Evolutionary conservation across 2,888 invertebrate genomes (phyloP).

Genomic region (Rhagophthalmus giganteus): DNA sequence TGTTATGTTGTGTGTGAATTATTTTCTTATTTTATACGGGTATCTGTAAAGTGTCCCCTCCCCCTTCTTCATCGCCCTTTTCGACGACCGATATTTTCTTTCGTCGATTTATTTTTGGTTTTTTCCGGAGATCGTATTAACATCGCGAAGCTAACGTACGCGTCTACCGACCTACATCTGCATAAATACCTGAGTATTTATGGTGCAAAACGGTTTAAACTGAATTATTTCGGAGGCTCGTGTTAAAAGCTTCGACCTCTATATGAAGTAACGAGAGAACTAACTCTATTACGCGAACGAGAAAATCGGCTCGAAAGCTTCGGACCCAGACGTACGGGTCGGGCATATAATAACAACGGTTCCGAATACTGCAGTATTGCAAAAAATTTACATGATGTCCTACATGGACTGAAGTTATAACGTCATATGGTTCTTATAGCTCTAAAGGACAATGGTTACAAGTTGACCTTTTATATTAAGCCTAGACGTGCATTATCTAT

Average conservation of each 20-base stretch:
- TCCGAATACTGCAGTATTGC: constrained; percentile 38
- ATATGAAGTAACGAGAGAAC: constrained; percentile 14
- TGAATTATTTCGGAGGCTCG: neutral
- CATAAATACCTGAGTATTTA: too few species aligned
- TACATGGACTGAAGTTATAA: constrained; percentile 33
- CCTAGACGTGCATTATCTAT: constrained; percentile 12
- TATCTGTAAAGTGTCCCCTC: too few species aligned
- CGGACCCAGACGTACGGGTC: constrained; percentile 14
- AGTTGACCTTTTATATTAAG: constrained; percentile 24
- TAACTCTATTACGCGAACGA: constrained; percentile 21
- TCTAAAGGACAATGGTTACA: constrained; percentile 27
- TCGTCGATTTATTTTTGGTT: too few species aligned
- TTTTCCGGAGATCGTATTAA: too few species aligned
- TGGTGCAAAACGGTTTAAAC: constrained; percentile 4
- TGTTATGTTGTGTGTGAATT: constrained; percentile 19
- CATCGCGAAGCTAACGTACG: too few species aligned
- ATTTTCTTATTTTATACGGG: constrained; percentile 26
- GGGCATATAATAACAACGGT: constrained; percentile 29
- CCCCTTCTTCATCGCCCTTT: too few species aligned
- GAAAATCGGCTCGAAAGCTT: constrained; percentile 10
- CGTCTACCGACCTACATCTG: too few species aligned
- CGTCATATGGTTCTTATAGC: constrained; percentile 36
- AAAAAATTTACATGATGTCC: constrained; percentile 40
- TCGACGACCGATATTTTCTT: too few species aligned
- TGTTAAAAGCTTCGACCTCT: neutral